Conservation (phyloP, 30 jellyfish, hydroid and myxozoan genomes). For the Pseudorhiza aurosa region DNA sequence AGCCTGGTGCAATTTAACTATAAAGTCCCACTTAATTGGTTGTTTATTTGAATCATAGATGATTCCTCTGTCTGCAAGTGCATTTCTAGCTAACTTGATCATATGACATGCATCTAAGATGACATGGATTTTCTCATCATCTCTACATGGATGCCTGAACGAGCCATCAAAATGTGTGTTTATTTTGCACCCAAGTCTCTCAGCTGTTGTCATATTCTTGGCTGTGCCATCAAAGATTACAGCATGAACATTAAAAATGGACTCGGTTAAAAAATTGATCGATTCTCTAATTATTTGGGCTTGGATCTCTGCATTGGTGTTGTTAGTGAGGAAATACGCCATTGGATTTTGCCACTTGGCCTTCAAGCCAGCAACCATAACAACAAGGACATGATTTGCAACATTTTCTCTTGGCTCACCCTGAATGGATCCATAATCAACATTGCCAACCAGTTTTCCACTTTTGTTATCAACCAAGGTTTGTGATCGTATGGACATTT, state of each 20-base stretch:
- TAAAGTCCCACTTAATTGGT: slow-evolving; percentile 20
- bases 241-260: slow-evolving; percentile 22
- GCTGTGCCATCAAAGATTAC: slow-evolving; percentile 49
- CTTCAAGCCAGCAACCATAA: slow-evolving; percentile 40
- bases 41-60: background rate
- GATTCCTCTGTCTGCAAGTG: slow-evolving; percentile 18
- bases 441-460: slow-evolving; percentile 33
- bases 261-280: background rate
- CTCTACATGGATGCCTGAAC: slow-evolving; percentile 26
- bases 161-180: slow-evolving; percentile 18
- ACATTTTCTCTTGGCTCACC: slow-evolving; percentile 11
- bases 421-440: slow-evolving; percentile 25
- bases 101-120: slow-evolving; percentile 56
- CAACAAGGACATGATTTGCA: slow-evolving; percentile 23
- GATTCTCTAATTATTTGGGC: slow-evolving; percentile 20
- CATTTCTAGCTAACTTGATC: slow-evolving; percentile 52
- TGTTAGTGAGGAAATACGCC: slow-evolving; percentile 21
- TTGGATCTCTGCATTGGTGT: slow-evolving; percentile 30
- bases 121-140: background rate
- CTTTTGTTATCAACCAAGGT: slow-evolving; percentile 8
- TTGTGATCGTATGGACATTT: slow-evolving; percentile 24
- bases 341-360: slow-evolving; percentile 18
- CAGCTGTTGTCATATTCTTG: slow-evolving; percentile 31
- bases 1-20: slow-evolving; percentile 9
- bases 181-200: slow-evolving; percentile 24